Evolutionary conservation across 2,888 invertebrate species (phyloP).

Genomic region (Yponomeuta sedellus): DNA sequence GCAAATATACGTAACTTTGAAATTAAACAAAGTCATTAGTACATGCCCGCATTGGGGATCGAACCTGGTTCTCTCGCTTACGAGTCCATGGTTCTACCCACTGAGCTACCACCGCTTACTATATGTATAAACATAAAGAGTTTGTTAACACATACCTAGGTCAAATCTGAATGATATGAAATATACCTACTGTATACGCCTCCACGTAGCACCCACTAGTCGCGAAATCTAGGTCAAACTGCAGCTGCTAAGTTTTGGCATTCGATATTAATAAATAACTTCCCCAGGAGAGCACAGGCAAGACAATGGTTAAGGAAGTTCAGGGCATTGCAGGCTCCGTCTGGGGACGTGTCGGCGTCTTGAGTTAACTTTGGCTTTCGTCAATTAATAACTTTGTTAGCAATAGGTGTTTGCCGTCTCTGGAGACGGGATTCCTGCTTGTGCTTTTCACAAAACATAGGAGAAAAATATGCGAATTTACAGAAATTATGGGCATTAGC

Average conservation of each 20-base stretch:
- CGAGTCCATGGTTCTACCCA: no score
- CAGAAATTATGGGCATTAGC: no score
- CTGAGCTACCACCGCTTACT: no score
- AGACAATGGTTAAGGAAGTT: neutral
- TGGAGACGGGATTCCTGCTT: neutral
- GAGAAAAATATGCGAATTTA: no score
- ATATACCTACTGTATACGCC: neutral
- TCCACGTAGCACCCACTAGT: neutral
- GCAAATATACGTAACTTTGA: no score
- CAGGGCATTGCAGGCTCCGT: neutral
- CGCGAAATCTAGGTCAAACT: neutral
- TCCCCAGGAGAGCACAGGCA: neutral
- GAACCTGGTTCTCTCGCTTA: no score
- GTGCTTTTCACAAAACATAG: no score
- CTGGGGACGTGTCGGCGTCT: neutral
- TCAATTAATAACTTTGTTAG: neutral
- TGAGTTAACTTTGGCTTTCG: neutral
- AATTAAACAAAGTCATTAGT: no score
- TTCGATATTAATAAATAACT: constrained; percentile 4
- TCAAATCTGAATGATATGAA: no score
- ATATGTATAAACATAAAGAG: no score
- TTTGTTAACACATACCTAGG: no score
- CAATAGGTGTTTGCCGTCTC: neutral
- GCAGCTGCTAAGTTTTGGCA: neutral
- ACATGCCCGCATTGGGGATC: no score